Evolutionary conservation across 92 coral and sea anemone genomes (phyloP).

Genomic region (Phenganax marumi): DNA sequence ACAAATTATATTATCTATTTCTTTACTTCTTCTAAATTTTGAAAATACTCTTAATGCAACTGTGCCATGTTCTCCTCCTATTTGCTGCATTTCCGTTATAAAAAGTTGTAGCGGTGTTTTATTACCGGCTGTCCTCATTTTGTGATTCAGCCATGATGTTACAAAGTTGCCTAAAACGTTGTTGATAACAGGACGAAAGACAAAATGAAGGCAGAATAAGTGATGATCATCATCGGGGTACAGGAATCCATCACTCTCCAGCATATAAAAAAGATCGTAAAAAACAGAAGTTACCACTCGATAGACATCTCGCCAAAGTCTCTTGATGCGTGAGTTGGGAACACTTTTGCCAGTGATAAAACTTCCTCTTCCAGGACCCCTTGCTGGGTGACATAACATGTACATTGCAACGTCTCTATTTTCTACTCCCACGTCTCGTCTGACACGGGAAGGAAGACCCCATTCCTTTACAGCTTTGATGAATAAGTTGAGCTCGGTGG

Average conservation of each 20-base stretch:
- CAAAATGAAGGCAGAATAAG: conserved; percentile 49
- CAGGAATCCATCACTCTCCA: conserved; percentile 17
- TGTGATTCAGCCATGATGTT: conserved; percentile 55
- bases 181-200: conserved; percentile 39
- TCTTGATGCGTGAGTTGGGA: conserved; percentile 48
- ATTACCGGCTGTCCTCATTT: conserved; percentile 55
- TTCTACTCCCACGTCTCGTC: conserved; percentile 65
- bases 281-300: conserved; percentile 29
- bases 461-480: conserved; percentile 41
- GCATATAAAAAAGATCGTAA: conserved; percentile 30
- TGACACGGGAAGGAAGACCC: conserved; percentile 60
- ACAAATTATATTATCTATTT: too few relatives aligned
- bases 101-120: conserved; percentile 55
- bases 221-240: conserved; percentile 41
- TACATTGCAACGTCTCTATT: conserved; percentile 50
- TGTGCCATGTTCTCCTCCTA: conserved; percentile 42
- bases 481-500: conserved; percentile 43
- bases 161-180: conserved; percentile 35
- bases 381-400: conserved; percentile 47
- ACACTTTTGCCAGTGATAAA: conserved; percentile 50
- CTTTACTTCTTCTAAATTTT: conserved; percentile 43
- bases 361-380: conserved; percentile 58
- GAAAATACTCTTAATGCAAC: conserved; percentile 62
- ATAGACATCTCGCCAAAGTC: conserved; percentile 56
- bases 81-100: conserved; percentile 67